phyloP scores from a whole-genome alignment of 2,113 vertebrate genomes.

The Lepisosteus oculatus region DNA sequence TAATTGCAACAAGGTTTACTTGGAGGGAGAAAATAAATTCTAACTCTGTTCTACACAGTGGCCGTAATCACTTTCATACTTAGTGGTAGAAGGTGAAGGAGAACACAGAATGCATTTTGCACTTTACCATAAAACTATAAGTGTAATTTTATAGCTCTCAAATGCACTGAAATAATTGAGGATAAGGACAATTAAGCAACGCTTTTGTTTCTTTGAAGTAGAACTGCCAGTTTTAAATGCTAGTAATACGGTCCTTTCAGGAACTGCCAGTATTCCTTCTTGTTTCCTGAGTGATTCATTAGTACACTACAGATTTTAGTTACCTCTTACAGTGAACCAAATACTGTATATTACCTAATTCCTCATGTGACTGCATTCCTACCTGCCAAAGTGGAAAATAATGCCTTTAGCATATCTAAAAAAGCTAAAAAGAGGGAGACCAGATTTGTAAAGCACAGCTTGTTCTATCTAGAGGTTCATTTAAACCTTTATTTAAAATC shows the following conservation, averaged over 20 bases:
- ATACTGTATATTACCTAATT: constrained; percentile 12
- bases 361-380: constrained; percentile 6
- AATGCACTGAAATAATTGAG: constrained; percentile 38
- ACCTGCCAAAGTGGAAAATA: constrained; percentile 8
- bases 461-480: too few relatives aligned
- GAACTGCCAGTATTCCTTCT: constrained; percentile 31
- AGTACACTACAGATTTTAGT: constrained; percentile 1
- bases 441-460: not conserved
- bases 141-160: constrained; percentile 73
- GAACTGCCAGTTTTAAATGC: constrained; percentile 61
- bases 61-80: constrained; percentile 38
- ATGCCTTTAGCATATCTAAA: not conserved
- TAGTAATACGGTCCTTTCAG: constrained; percentile 49
- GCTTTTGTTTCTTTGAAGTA: constrained; percentile 67
- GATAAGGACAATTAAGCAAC: constrained; percentile 69
- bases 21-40: constrained; percentile 44
- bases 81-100: constrained; percentile 38
- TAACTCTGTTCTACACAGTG: constrained; percentile 33
- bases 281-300: constrained; percentile 1
- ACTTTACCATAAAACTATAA: constrained; percentile 60
- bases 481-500: too few relatives aligned
- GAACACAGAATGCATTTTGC: constrained; percentile 48
- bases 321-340: constrained; percentile 17
- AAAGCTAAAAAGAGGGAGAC: not conserved
- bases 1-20: constrained; percentile 77